Conservation (phyloP, 2,113 vertebrate species). For the Crotalus helleri region DNA sequence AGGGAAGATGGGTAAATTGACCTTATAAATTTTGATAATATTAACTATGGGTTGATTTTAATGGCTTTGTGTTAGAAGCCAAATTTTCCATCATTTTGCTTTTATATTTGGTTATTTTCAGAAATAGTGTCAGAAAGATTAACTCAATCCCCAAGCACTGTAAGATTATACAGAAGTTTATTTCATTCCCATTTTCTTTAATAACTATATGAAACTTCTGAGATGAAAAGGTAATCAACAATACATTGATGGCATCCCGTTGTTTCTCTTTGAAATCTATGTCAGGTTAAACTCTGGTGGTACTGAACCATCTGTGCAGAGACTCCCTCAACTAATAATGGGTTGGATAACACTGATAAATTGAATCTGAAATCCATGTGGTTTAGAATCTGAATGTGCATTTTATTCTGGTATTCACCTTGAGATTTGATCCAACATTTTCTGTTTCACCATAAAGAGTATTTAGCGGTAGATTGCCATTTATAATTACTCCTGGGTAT, state of each 20-base stretch:
- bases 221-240: not conserved
- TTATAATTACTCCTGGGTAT: not conserved
- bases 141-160: not conserved
- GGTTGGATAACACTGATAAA: not conserved
- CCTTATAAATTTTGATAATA: not conserved
- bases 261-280: not conserved
- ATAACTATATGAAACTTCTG: not conserved
- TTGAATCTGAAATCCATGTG: not conserved
- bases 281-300: not conserved
- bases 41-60: not conserved
- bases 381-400: not conserved
- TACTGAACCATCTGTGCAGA: not conserved
- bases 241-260: not conserved
- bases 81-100: not conserved
- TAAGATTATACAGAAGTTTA: not conserved
- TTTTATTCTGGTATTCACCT: not conserved
- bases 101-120: not conserved
- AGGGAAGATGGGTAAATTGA: not conserved
- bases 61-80: not conserved
- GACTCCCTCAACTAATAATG: not conserved
- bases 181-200: not conserved
- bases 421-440: not conserved
- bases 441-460: not conserved
- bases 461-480: not conserved
- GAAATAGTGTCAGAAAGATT: not conserved